These are phyloP conservation scores for Chelidonichthys spinosus DNA, from an alignment of 2,797 vertebrate genomes.

Conservation along the genomic window DNA sequence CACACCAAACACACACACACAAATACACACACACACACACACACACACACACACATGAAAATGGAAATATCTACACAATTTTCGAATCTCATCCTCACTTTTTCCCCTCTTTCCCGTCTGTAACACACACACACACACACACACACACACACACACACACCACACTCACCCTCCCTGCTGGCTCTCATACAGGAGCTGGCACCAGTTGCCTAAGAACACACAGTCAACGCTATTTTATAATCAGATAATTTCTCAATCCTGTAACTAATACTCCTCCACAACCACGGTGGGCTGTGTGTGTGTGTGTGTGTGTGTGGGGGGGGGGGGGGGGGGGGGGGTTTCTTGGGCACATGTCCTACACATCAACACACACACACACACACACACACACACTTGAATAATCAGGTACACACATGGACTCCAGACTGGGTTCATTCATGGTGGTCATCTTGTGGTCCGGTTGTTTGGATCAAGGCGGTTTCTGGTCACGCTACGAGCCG, in stretches of 20 bases:
- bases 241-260: constrained; percentile 79
- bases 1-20: neutral
- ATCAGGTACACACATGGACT: constrained; percentile 42
- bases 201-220: constrained; percentile 59
- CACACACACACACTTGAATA: constrained; percentile 35
- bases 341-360: constrained; percentile 52
- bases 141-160: constrained; percentile 11
- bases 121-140: too few relatives aligned
- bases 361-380: constrained; percentile 14
- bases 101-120: constrained; percentile 18
- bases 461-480: neutral
- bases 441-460: constrained; percentile 48
- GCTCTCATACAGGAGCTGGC: constrained; percentile 67
- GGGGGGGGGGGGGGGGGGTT: neutral
- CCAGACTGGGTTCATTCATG: constrained; percentile 59
- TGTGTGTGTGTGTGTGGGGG: constrained; percentile 76
- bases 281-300: constrained; percentile 71
- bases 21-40: constrained; percentile 15
- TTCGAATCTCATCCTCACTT: constrained; percentile 43
- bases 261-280: constrained; percentile 69
- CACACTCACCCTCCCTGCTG: constrained; percentile 44
- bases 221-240: constrained; percentile 72
- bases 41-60: constrained; percentile 17
- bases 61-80: constrained; percentile 9
- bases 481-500: constrained; percentile 22